A percentile compares a stretch with the other conserved stretches of the same genome.
Evolutionary conservation across 2,888 invertebrate genomes (phyloP).

Genomic region (Campopleginae sp.): DNA sequence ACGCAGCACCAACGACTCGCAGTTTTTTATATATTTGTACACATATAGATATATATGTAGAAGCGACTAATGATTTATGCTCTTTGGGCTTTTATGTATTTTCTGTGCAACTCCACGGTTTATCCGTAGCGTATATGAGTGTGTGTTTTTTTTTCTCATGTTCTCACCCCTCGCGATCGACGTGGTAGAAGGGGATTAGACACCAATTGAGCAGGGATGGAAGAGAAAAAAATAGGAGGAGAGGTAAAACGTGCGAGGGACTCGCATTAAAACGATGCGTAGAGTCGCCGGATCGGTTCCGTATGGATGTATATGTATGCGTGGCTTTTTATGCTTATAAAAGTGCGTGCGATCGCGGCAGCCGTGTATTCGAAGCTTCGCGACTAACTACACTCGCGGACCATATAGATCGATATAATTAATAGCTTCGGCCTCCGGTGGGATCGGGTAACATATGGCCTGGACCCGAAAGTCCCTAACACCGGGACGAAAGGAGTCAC

Average conservation of each 20-base stretch:
- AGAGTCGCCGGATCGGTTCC: conserved; percentile 61
- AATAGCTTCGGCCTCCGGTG: conserved; percentile 78
- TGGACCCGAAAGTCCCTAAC: conserved; percentile 72
- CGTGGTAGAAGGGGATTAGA: conserved; percentile 61
- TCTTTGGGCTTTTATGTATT: conserved; percentile 79
- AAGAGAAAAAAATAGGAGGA: conserved; percentile 63
- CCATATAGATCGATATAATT: conserved; percentile 83
- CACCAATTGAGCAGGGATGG: conserved; percentile 59
- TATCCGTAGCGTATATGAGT: conserved; percentile 69
- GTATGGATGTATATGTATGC: conserved; percentile 31
- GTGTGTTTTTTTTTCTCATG: conserved; percentile 66
- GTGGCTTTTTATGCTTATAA: conserved; percentile 27
- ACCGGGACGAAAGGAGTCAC: conserved; percentile 71
- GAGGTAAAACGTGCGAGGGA: conserved; percentile 72
- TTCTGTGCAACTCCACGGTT: conserved; percentile 75
- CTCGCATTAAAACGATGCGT: conserved; percentile 55
- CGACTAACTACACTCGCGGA: conserved; percentile 66
- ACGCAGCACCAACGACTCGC: conserved; percentile 68
- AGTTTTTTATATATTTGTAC: conserved; percentile 30
- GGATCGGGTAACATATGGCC: conserved; percentile 83
- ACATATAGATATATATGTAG: neutral
- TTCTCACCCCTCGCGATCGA: conserved; percentile 78
- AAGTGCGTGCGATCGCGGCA: conserved; percentile 38
- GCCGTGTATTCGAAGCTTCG: conserved; percentile 47
- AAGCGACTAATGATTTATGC: conserved; percentile 80